Base-by-base conservation (phyloP, 1,140 invertebrate genomes). In the Notospermus geniculatus region DNA sequence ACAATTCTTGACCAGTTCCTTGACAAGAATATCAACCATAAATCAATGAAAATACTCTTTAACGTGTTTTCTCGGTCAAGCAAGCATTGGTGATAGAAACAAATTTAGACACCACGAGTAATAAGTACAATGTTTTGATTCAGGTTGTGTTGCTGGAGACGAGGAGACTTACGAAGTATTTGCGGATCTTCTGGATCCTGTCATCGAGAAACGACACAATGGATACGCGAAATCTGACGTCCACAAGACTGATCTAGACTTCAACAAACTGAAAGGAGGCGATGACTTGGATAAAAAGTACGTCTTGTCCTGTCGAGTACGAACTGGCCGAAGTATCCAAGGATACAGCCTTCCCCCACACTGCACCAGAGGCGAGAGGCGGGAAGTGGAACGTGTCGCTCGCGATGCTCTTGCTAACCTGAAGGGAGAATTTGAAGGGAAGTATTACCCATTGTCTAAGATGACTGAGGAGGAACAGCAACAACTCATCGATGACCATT, bases 251-350 rank as follows among this genome's bases (percentile, higher is more conserved):
- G 60, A 54, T 25, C 23, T 58, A 22, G 56, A 58, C 2, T 15
- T n/a, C 43, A 23, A 13, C 13, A 66, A 72, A 13, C 59, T 71
- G 17, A 60, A 56, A 13, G 63, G 70, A 23, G 64, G 62, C 23
- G 66, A 74, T 54, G 75, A 79, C 84, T 93, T 95, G n/a, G 79
- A 81, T 28, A 65, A 65, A 23, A 62, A 78, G 28, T 74, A 69
- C 53, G 71, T 78, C 25, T 50, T 73, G 19, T 76, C 72, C 27
- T 75, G 73, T 27, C 68, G 76, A 54, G 69, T 80, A 45, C 68
- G 76, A 36, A 66, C 74, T 15, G 74, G 69, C 25, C 65, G 78
- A 23, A 73, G 69, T 50, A 67, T 75, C 32, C 58, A 68, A 19
- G 71, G 73, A 22, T 72, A 68, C 57, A 65, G 67, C 2, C 71